Base-by-base conservation (phyloP, 1,140 invertebrate genomes). In the Eriocheir sinensis region DNA sequence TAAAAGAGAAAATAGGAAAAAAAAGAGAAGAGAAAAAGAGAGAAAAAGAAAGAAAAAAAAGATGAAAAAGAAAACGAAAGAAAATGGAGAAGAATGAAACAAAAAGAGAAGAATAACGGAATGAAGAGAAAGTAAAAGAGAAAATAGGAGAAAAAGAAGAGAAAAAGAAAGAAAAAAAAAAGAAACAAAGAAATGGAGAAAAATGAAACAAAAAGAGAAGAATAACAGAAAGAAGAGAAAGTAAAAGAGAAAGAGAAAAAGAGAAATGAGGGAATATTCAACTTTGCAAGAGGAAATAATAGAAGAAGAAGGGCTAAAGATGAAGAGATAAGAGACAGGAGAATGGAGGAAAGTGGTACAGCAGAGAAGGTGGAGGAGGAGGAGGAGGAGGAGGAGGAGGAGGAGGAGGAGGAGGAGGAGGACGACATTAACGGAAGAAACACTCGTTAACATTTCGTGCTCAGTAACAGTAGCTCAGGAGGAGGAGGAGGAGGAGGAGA, bases 311-410 rank as follows among this genome's bases (percentile, higher is more conserved):
- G 60, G 27, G 60, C 12, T 72, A 27, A 30, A 30, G 27, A 34
- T 81, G 27, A 81, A 8, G 79, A 34, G 27, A 6, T 4, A 30
- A 34, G 27, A 30, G 6, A 27, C 27, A 27, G 6, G 27, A 34
- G 79, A 9, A 27, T n/a, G 8, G 27, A 34, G 8, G 27, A 6
- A 81, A 34, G 79, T 30, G 79, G 4, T 4, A 34, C 4, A 34
- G 79, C 8, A 27, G 79, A 9, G 27, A 34, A 30, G 27, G 79
- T 81, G 30, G 83, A 85, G 83, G 60, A 72, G 60, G 60, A 15
- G 60, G 60, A 15, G 60, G 60, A 72, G 60, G 60, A 72, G 60
- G 60, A 72, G 60, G 60, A 72, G 60, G 60, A 72, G 60, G 60
- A 72, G 60, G 60, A 15, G 60, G 60, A 15, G 60, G 60, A 72